These are phyloP conservation scores for Paradisaea rubra DNA, from an alignment of 2,113 vertebrate genomes.

Conservation along the genomic window DNA sequence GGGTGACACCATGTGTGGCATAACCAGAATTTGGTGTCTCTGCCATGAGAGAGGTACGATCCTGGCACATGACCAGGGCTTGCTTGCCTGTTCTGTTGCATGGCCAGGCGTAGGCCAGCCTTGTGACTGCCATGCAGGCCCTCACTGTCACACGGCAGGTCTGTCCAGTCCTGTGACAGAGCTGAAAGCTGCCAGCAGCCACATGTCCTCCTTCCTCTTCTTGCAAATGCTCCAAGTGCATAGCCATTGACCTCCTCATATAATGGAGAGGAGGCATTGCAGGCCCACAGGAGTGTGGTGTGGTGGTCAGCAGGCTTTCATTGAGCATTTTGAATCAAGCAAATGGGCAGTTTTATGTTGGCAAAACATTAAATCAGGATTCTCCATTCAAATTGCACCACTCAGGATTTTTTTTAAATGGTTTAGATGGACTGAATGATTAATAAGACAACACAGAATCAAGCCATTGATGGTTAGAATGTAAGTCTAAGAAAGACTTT, in stretches of 20 bases:
- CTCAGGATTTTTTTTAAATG: not conserved
- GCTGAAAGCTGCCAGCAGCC: not conserved
- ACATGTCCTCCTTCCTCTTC: not conserved
- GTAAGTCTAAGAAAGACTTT: not conserved
- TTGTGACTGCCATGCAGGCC: not conserved
- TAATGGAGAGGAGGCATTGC: not conserved
- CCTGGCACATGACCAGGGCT: not conserved
- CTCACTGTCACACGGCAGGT: not conserved
- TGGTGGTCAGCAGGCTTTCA: not conserved
- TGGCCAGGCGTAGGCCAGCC: not conserved
- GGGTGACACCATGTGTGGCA: not conserved
- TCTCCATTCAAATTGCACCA: not conserved
- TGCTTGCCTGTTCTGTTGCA: not conserved
- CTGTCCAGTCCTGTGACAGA: not conserved
- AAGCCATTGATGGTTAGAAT: not conserved
- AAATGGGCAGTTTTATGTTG: not conserved
- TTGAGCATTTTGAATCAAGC: not conserved
- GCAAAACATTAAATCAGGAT: not conserved
- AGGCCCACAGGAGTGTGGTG: not conserved
- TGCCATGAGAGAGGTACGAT: accelerated
- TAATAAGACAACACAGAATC: not conserved
- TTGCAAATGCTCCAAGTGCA: not conserved
- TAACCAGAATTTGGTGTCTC: not conserved
- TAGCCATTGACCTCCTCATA: accelerated
- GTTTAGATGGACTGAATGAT: not conserved